These are phyloP conservation scores for Drosophila mimica DNA, from an alignment of 2,888 invertebrate species.

Conservation along the genomic window DNA sequence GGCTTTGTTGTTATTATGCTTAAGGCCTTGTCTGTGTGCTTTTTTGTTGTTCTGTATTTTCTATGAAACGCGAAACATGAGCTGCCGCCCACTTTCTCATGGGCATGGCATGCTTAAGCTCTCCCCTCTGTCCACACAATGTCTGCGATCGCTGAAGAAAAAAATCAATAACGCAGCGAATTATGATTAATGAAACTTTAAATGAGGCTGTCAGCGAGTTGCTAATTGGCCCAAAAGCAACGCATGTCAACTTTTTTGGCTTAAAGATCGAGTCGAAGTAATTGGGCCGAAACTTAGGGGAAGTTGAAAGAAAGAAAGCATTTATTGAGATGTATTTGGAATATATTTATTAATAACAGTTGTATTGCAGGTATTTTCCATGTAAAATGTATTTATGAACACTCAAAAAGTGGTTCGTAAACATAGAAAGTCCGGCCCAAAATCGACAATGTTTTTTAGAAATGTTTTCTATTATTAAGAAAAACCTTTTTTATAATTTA, in stretches of 20 bases:
- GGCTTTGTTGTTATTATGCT: slow-evolving; percentile 61
- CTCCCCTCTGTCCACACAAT: not conserved
- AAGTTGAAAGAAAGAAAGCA: not conserved
- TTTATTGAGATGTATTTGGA: not conserved
- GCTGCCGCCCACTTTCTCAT: slow-evolving; percentile 11
- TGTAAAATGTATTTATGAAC: not conserved
- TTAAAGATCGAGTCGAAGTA: slow-evolving; percentile 7
- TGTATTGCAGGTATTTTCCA: not conserved
- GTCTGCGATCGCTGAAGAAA: slow-evolving; percentile 41
- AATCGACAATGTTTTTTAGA: not conserved
- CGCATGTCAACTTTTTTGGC: slow-evolving; percentile 13
- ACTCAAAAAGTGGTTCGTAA: not conserved
- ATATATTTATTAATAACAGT: not conserved
- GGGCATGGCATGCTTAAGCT: not conserved
- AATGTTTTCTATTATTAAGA: not conserved
- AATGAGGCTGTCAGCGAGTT: slow-evolving; percentile 27
- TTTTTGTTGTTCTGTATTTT: slow-evolving; percentile 54
- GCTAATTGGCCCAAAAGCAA: slow-evolving; percentile 37
- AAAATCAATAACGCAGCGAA: slow-evolving; percentile 43
- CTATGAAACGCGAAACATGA: slow-evolving; percentile 39
- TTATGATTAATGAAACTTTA: slow-evolving; percentile 55
- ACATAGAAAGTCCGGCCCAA: not conserved
- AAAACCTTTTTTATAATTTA: not conserved
- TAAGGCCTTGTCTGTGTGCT: slow-evolving; percentile 51
- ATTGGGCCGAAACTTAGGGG: not conserved